Evolutionary conservation across 92 coral and sea anemone genomes (phyloP), one percentile per base, ranked within the genome.

Genomic region (Bergia sp.): DNA sequence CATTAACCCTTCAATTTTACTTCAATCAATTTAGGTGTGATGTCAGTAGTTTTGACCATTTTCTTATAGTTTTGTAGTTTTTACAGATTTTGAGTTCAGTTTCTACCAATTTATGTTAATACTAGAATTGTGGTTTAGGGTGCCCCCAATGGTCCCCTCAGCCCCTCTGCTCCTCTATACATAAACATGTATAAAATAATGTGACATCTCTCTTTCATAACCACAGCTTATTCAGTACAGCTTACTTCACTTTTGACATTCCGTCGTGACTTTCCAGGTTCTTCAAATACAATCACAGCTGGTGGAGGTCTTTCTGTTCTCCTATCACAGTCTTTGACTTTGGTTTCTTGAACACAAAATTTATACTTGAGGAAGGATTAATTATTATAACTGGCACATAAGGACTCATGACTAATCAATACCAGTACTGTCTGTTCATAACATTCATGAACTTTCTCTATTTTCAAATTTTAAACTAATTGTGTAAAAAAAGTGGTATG

Each of bases 271-370:
- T 73, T 92, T 76, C 98, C 95, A 45, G 98, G 99, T 82, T 96
- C 99, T 73, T 95, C 95, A 89, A 96, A 96, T 57, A 92, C 96
- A 84, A 96, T 88, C 3, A 95, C 96, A 84, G 85, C 88, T 40
- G 99, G 99, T 5, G 94, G 92, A 45, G 94, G 93, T 44, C 92
- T 86, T 65, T 4, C 57, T 82, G 50, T 11, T 10, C 7, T 71
- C 29, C 20, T 84, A 37, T 36, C 61, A 15, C 64, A 49, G 69
- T n/a, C 20, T 55, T 84, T 13, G 64, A 84, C 39, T 84, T 43
- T 12, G 40, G 67, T 44, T 67, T 4, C 87, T 83, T 69, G 10
- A 67, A 82, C 8, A 41, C 9, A 69, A 82, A 69, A 20, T 61
- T 61, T 61, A 57, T 61, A 61, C 69, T 61, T 13, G 2, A 61